These are phyloP conservation scores for Caenorhabditis panamensis DNA, from an alignment of 2,888 invertebrate species.

Conservation along the genomic window DNA sequence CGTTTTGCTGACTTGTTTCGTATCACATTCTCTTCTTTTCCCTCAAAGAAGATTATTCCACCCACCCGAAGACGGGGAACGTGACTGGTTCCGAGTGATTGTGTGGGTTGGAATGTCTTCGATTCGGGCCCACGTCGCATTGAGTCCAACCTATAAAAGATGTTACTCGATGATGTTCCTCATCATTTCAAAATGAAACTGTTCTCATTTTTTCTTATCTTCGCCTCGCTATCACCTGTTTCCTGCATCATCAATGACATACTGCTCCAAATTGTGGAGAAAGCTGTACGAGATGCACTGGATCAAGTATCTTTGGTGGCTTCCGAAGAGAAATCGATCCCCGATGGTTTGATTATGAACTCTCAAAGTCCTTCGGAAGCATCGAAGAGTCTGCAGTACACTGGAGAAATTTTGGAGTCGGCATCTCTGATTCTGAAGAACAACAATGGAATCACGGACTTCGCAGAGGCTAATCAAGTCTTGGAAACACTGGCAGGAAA, in stretches of 20 bases:
- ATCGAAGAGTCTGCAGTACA: slow-evolving; percentile 25
- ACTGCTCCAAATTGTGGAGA: slow-evolving; percentile 1
- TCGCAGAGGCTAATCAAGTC: neutral
- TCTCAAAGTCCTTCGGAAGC: slow-evolving; percentile 20
- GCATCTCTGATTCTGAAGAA: slow-evolving; percentile 21
- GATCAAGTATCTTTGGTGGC: neutral
- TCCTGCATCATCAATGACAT: neutral
- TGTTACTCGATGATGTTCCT: neutral
- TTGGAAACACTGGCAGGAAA: neutral
- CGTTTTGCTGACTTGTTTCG: too few relatives aligned
- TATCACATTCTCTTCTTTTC: slow-evolving; percentile 3
- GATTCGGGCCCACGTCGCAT: too few relatives aligned
- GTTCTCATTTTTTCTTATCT: neutral
- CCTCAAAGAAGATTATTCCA: slow-evolving; percentile 10
- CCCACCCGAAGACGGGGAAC: slow-evolving; percentile 5
- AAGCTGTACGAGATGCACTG: neutral
- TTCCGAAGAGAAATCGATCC: neutral
- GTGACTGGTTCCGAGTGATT: slow-evolving; percentile 3
- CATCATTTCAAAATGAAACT: neutral
- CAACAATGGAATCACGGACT: neutral
- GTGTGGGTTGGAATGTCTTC: neutral
- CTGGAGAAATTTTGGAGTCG: slow-evolving; percentile 22
- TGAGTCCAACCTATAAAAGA: neutral
- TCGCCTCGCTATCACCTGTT: neutral
- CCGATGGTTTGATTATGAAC: neutral